Percentiles rank a stretch among this genome's conserved stretches.
Evolutionary conservation across 1,140 invertebrate genomes (phyloP).

Genomic region (Bicyclus anynana): DNA sequence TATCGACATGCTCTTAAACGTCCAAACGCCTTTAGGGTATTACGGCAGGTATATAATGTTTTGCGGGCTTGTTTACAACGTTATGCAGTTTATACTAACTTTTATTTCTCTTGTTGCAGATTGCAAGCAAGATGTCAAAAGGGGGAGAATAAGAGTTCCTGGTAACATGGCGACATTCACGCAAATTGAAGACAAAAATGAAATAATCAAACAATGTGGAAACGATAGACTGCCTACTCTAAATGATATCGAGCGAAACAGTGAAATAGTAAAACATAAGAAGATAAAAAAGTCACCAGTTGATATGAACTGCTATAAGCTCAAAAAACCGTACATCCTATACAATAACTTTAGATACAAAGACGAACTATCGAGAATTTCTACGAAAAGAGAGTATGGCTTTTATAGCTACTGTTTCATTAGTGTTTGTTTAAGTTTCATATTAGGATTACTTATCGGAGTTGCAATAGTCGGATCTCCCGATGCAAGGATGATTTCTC

Average conservation of each 20-base stretch:
- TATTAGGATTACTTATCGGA: slow-evolving; percentile 50
- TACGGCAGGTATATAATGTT: background rate
- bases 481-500: slow-evolving; percentile 30
- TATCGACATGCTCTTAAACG: background rate
- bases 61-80: background rate
- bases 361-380: slow-evolving; percentile 43
- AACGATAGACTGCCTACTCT: slow-evolving; percentile 39
- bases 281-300: slow-evolving; percentile 26
- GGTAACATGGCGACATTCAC: slow-evolving; percentile 6
- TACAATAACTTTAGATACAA: slow-evolving; percentile 46
- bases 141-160: background rate
- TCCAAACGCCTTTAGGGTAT: background rate
- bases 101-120: slow-evolving; percentile 22
- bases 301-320: slow-evolving; percentile 30
- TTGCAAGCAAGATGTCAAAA: slow-evolving; percentile 9
- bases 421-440: slow-evolving; percentile 50
- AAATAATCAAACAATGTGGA: slow-evolving; percentile 14
- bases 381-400: slow-evolving; percentile 45
- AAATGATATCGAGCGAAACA: slow-evolving; percentile 30
- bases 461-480: slow-evolving; percentile 47
- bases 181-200: background rate
- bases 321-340: slow-evolving; percentile 39
- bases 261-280: slow-evolving; percentile 15
- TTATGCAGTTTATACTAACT: background rate
- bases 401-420: slow-evolving; percentile 54